phyloP scores from a whole-genome alignment of 2,797 vertebrate species.

The Lophotriccus pileatus region DNA sequence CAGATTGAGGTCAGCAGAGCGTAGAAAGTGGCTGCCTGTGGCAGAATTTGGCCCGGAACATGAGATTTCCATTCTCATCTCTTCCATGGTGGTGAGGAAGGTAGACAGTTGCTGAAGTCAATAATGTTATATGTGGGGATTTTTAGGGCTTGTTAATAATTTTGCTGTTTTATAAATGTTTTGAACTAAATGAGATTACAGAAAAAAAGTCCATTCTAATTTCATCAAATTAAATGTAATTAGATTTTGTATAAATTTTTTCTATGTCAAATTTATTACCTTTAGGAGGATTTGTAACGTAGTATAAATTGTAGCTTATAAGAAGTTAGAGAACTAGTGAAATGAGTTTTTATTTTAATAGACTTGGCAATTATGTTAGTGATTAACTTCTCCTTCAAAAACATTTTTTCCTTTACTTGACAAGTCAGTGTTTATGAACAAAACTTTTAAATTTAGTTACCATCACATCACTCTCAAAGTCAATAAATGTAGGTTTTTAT shows the following conservation, averaged over 20 bases:
- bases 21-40: background rate
- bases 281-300: slow-evolving; percentile 23
- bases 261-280: slow-evolving; percentile 37
- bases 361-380: background rate
- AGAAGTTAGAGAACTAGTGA: background rate
- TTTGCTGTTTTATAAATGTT: slow-evolving; percentile 4
- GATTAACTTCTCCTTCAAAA: slow-evolving; percentile 32
- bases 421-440: background rate
- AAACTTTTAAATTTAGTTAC: slow-evolving; percentile 33
- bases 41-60: background rate
- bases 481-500: background rate
- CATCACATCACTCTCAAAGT: background rate
- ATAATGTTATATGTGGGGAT: rapidly evolving
- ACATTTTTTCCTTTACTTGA: slow-evolving; percentile 24
- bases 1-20: background rate
- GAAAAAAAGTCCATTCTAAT: slow-evolving; percentile 23
- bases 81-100: background rate
- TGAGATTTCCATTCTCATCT: background rate
- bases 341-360: slow-evolving; percentile 52
- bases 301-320: slow-evolving; percentile 4
- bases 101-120: background rate
- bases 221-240: slow-evolving; percentile 55
- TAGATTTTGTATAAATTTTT: slow-evolving; percentile 53
- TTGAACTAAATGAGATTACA: slow-evolving; percentile 34
- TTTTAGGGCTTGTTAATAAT: background rate